Evolutionary conservation across 2,797 vertebrate species (phyloP).

Genomic region (Chrosomus eos): DNA sequence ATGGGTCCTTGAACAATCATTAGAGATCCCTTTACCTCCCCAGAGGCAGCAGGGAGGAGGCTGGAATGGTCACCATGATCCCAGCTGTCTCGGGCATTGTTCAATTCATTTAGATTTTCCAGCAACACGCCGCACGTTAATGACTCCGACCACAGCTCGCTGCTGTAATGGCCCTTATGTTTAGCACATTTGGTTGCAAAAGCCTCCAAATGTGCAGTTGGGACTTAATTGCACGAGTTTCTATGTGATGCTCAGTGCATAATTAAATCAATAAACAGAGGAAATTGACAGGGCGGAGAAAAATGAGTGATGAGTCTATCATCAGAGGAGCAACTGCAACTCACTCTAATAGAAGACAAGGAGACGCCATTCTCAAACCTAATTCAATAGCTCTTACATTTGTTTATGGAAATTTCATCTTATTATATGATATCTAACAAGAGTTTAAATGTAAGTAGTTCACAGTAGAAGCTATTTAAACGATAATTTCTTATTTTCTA

Average conservation of each 20-base stretch:
- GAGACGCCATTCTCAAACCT: background rate
- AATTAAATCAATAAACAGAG: slow-evolving; percentile 34
- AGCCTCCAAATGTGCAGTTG: slow-evolving; percentile 19
- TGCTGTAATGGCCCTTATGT: slow-evolving; percentile 19
- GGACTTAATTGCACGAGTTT: slow-evolving; percentile 29
- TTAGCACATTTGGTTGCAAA: slow-evolving; percentile 8
- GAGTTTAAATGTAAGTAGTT: background rate
- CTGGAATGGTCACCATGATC: slow-evolving; percentile 58
- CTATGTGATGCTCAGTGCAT: background rate
- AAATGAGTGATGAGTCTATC: slow-evolving; percentile 31
- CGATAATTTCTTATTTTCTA: background rate
- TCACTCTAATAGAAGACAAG: background rate
- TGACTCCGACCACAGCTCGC: slow-evolving; percentile 31
- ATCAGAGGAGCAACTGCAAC: background rate
- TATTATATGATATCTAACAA: background rate
- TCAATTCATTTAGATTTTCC: slow-evolving; percentile 66
- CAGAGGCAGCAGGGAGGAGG: slow-evolving; percentile 52
- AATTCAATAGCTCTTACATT: slow-evolving; percentile 5
- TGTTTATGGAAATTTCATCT: background rate
- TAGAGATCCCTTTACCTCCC: slow-evolving; percentile 61
- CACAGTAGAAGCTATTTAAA: background rate
- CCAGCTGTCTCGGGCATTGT: slow-evolving; percentile 63
- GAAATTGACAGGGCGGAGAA: slow-evolving; percentile 31
- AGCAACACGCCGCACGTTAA: slow-evolving; percentile 49
- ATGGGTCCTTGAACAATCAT: slow-evolving; percentile 54